Evolutionary conservation across 2,888 invertebrate genomes (phyloP).

Genomic region (Cremastobaeus sp.): DNA sequence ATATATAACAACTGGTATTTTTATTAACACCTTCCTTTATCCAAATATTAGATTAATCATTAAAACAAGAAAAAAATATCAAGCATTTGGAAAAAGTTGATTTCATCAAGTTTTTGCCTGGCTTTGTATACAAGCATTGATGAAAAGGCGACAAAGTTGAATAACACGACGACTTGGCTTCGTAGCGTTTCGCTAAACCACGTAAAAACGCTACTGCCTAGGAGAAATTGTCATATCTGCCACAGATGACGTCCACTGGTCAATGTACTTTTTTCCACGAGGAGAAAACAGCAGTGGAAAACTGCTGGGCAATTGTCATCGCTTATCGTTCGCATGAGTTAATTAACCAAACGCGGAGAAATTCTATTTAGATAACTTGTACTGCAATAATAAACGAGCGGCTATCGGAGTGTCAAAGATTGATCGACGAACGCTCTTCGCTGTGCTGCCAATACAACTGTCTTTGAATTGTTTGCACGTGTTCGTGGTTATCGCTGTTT

Average conservation of each 20-base stretch:
- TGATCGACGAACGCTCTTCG: conserved; percentile 53
- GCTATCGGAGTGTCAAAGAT: conserved; percentile 62
- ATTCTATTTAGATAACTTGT: conserved; percentile 60
- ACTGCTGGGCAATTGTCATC: conserved; percentile 51
- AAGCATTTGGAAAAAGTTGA: background rate
- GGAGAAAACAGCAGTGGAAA: conserved; percentile 51
- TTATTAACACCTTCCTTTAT: too few species aligned
- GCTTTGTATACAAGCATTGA: too few species aligned
- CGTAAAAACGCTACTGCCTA: conserved; percentile 20
- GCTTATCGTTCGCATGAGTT: conserved; percentile 55
- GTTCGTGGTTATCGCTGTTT: conserved; percentile 60
- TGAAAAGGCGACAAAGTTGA: background rate
- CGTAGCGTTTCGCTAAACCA: background rate
- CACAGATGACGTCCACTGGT: conserved; percentile 32
- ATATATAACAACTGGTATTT: too few species aligned
- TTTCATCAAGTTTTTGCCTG: too few species aligned
- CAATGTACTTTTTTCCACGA: conserved; percentile 24
- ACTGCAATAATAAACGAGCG: conserved; percentile 56
- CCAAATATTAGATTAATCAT: too few species aligned
- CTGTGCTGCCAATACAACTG: conserved; percentile 47
- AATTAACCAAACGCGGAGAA: conserved; percentile 59
- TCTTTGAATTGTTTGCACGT: conserved; percentile 61
- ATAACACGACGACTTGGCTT: background rate
- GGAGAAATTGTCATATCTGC: conserved; percentile 45
- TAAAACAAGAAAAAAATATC: too few species aligned